These are phyloP conservation scores for Brachyhypopomus gauderio DNA, from an alignment of 2,113 vertebrate genomes.

Conservation along the genomic window DNA sequence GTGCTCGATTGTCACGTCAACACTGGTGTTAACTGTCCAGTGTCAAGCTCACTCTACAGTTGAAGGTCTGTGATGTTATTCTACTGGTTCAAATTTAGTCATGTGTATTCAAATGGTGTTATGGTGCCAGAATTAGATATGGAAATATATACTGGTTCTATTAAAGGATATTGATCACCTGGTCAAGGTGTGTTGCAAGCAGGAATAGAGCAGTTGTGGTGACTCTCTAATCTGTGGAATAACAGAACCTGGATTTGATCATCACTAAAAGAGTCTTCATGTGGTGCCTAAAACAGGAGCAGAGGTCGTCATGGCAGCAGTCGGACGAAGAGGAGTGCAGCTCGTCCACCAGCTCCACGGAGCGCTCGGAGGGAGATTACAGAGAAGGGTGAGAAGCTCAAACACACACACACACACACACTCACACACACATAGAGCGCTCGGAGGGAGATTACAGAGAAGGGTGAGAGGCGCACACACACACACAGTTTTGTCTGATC, in stretches of 20 bases:
- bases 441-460: slow-evolving; percentile 87
- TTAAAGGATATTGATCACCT: too few species aligned
- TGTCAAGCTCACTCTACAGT: background rate
- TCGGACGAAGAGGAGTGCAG: slow-evolving; percentile 86
- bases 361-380: slow-evolving; percentile 86
- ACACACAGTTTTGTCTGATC: background rate
- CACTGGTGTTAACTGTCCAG: background rate
- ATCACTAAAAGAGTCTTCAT: background rate
- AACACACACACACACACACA: too few species aligned
- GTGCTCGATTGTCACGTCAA: background rate
- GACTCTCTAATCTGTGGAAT: too few species aligned
- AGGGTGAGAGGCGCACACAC: slow-evolving; percentile 15
- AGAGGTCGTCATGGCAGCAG: slow-evolving; percentile 55
- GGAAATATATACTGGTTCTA: too few species aligned
- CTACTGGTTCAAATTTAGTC: background rate
- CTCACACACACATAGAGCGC: slow-evolving; percentile 89
- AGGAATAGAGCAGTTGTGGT: too few species aligned
- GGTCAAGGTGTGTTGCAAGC: too few species aligned
- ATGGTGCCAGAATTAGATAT: too few species aligned
- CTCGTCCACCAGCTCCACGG: slow-evolving; percentile 92
- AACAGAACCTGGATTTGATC: too few species aligned
- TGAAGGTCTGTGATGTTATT: background rate
- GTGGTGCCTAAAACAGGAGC: slow-evolving; percentile 55
- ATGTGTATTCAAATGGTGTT: too few species aligned
- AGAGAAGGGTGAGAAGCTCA: slow-evolving; percentile 77